These are phyloP conservation scores for Anguilla rostrata DNA, from an alignment of 2,113 vertebrate genomes.

Conservation along the genomic window DNA sequence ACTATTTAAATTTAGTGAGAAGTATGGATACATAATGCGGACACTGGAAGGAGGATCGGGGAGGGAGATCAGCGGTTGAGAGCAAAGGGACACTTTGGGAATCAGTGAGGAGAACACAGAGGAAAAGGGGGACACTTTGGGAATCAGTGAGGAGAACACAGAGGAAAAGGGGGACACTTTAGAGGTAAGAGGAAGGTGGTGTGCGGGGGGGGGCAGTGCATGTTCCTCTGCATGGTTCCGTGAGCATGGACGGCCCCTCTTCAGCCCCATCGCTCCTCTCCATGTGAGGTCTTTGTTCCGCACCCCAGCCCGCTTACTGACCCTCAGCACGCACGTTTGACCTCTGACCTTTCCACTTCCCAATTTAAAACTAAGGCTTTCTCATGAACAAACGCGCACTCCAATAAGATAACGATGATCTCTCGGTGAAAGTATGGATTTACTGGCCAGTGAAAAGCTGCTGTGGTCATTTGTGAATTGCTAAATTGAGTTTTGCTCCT, in stretches of 20 bases:
- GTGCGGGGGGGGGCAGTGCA: background rate
- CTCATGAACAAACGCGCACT: slow-evolving; percentile 54
- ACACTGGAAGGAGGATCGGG: background rate
- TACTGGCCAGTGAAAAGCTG: slow-evolving; percentile 42
- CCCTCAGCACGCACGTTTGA: slow-evolving; percentile 74
- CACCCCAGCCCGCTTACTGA: slow-evolving; percentile 76
- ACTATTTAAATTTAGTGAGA: background rate
- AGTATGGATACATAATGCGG: background rate
- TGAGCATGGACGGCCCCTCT: slow-evolving; percentile 55
- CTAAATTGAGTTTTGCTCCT: slow-evolving; percentile 60
- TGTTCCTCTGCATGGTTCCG: slow-evolving; percentile 55
- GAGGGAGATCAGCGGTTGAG: background rate
- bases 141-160: background rate
- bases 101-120: background rate
- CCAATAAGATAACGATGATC: slow-evolving; percentile 60
- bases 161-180: background rate
- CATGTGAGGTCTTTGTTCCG: slow-evolving; percentile 67
- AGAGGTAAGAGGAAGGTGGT: background rate
- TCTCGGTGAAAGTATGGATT: slow-evolving; percentile 56
- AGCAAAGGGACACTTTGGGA: background rate
- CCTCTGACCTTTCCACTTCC: slow-evolving; percentile 73
- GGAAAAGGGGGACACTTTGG: background rate
- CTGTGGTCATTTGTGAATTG: slow-evolving; percentile 50
- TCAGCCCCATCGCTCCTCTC: slow-evolving; percentile 53
- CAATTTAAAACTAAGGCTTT: slow-evolving; percentile 68